Conservation (phyloP, 2,888 invertebrate species). For the Heliconius aoede region DNA sequence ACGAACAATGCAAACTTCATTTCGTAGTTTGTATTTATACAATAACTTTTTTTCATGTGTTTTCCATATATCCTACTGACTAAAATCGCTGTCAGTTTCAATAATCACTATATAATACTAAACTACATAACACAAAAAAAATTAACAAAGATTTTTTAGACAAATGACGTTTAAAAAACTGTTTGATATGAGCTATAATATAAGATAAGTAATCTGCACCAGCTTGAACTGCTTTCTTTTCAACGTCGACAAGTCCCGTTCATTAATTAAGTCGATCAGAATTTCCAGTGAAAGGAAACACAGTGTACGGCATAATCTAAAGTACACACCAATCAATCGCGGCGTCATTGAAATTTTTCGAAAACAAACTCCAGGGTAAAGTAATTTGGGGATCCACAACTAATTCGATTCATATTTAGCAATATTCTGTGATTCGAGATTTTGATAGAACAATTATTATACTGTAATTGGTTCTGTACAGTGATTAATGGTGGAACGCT, state of each 20-base stretch:
- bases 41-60: too few species aligned
- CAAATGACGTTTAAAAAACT: too few species aligned
- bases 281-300: not conserved
- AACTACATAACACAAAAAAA: too few species aligned
- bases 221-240: not conserved
- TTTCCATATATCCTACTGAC: too few species aligned
- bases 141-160: too few species aligned
- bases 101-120: too few species aligned
- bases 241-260: not conserved
- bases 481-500: constrained; percentile 54
- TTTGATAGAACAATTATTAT: constrained; percentile 56
- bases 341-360: constrained; percentile 17
- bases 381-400: constrained; percentile 47
- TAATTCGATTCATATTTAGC: constrained; percentile 50
- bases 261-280: constrained; percentile 16
- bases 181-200: not conserved
- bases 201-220: not conserved
- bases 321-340: constrained; percentile 17
- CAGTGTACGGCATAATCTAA: constrained; percentile 14
- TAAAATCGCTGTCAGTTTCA: too few species aligned
- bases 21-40: too few species aligned
- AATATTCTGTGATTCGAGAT: constrained; percentile 53
- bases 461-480: constrained; percentile 61
- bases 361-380: constrained; percentile 46
- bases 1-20: too few species aligned